Percentiles rank a stretch among this genome's conserved stretches.
These are phyloP conservation scores for Cydia pomonella DNA, from an alignment of 1,140 invertebrate species.

Conservation along the genomic window DNA sequence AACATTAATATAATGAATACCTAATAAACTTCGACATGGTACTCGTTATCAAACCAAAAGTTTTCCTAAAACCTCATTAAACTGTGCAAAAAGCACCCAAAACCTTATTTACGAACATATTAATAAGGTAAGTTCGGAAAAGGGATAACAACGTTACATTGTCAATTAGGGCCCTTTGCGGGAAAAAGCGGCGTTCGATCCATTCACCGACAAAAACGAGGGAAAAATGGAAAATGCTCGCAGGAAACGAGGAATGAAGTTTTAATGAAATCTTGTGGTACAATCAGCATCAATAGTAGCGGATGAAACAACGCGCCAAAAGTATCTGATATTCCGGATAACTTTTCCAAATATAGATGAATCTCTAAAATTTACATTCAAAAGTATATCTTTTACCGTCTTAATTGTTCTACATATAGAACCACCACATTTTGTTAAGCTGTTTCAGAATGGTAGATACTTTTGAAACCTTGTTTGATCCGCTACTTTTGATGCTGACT, in stretches of 20 bases:
- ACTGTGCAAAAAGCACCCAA: neutral
- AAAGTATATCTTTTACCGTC: too few relatives aligned
- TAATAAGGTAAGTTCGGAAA: neutral
- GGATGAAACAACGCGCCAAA: too few relatives aligned
- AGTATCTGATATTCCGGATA: too few relatives aligned
- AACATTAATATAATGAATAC: too few relatives aligned
- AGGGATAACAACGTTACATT: slow-evolving; percentile 12
- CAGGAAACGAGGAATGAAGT: neutral
- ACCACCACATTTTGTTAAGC: too few relatives aligned
- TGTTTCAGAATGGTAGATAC: too few relatives aligned
- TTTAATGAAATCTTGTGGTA: neutral
- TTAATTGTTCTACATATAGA: too few relatives aligned
- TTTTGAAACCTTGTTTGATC: too few relatives aligned
- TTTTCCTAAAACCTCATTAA: neutral
- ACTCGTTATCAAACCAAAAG: neutral
- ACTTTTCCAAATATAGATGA: too few relatives aligned
- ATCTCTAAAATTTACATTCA: too few relatives aligned
- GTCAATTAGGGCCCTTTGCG: neutral
- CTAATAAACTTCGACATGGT: neutral
- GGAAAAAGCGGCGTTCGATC: neutral
- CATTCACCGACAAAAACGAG: neutral
- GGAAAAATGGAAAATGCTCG: neutral
- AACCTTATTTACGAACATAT: neutral
- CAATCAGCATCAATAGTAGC: too few relatives aligned
- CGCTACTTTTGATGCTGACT: too few relatives aligned